Base-by-base conservation (phyloP, 1,140 invertebrate genomes). In the Anoplophora glabripennis region DNA sequence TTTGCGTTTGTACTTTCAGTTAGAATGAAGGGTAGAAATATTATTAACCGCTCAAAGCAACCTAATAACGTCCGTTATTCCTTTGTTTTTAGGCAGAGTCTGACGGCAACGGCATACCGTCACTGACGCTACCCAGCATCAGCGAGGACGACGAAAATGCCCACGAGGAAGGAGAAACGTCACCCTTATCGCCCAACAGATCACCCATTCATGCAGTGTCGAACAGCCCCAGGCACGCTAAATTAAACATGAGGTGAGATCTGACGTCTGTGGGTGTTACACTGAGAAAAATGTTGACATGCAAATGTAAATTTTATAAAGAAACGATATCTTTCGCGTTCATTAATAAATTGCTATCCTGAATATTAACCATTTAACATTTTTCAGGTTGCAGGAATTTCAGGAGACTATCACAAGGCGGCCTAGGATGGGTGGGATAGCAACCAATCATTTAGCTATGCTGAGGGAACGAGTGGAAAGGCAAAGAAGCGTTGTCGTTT, bases 101-200 rank as follows among this genome's bases (percentile, higher is more conserved):
- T 4, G 90, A 93, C 55, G 83, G 85, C 55, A 92, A 91, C 71
- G 89, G 89, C 12, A 83, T 86, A 44, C 87, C 89, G 12, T 89
- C 89, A 3, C 77, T 93, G 44, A 93, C 89, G 0, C 70, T 95
- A 44, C 92, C 92, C 0, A 94, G 91, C 35, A 94, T 94, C 68
- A 94, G 90, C 66, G 93, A 94, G 78, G 93, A 94, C 66, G 93
- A 95, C 72, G 92, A 94, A 77, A 92, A 93, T 67, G 76, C 81
- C 7, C 83, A 84, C 46, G 89, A 90, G 37, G 87, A 86, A 38
- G 88, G 89, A 17, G 84, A 89, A 65, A 80, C 78, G 10, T 80
- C 78, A 2, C 82, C 84, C 0, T 67, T 86, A 14, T 86, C 85
- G 5, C 85, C 85, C 14, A 83, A 83, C 17, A 76, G 79, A 53